These are phyloP conservation scores for Ptyas mucosa DNA, from an alignment of 2,113 vertebrate species.

Conservation along the genomic window DNA sequence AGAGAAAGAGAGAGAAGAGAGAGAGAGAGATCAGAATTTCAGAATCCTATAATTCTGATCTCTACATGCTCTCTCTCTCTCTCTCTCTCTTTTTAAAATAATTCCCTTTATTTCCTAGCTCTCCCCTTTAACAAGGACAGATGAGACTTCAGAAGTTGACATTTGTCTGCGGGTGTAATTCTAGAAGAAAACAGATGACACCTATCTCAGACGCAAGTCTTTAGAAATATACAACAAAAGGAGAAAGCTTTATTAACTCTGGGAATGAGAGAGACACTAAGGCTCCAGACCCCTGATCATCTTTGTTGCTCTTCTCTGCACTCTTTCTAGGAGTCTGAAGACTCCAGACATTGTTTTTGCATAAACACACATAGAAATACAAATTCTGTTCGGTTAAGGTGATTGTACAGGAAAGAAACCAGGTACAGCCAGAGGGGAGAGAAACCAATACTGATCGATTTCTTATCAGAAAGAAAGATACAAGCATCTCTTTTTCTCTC, in stretches of 20 bases:
- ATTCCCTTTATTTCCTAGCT: neutral
- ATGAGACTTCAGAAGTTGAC: constrained; percentile 41
- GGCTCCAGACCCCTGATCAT: too few relatives aligned
- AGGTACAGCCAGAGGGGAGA: neutral
- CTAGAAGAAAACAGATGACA: constrained; percentile 57
- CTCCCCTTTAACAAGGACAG: constrained; percentile 44
- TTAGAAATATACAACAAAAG: constrained; percentile 67
- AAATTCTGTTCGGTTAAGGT: too few relatives aligned
- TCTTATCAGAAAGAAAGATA: constrained; percentile 36
- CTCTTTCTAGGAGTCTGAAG: too few relatives aligned
- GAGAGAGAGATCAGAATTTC: too few relatives aligned
- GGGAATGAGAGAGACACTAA: constrained; percentile 41
- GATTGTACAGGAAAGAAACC: neutral
- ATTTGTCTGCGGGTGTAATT: constrained; percentile 62
- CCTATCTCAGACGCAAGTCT: constrained; percentile 53
- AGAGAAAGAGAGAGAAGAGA: too few relatives aligned
- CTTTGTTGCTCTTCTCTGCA: too few relatives aligned
- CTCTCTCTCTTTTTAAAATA: neutral
- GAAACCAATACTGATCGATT: constrained; percentile 45
- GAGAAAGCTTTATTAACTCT: constrained; percentile 69
- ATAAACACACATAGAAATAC: too few relatives aligned
- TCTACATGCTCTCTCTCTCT: too few relatives aligned
- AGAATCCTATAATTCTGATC: too few relatives aligned
- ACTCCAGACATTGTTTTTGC: too few relatives aligned
- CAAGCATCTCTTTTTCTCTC: neutral